Base-by-base conservation (phyloP, 2,797 vertebrate genomes). In the Rhinoraja longicauda region DNA sequence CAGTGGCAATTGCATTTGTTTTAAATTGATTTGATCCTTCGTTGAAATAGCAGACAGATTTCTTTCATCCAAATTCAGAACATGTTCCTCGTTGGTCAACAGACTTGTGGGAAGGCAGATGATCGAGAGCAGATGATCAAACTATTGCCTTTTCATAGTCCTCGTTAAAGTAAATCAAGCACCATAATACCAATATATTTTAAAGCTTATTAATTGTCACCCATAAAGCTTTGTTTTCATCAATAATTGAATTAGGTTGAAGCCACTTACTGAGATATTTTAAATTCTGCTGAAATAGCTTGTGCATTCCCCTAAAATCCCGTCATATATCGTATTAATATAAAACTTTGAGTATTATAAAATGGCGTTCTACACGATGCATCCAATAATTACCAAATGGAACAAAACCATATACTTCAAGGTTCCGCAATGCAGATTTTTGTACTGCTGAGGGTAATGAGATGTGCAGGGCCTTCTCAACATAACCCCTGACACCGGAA, bases 301-400 rank as follows among this genome's bases (percentile, higher is more conserved):
- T 32, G 62, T 29, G 59, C 17, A 32, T 15, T 88, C 59, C 32
- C 10, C 8, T 88, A 9, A 88, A 88, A 67, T 88, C 59, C 13
- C 84, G 67, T 36, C n/a, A 3, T 88, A 67, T 67, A 88, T 64
- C 36, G 9, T 36, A 36, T 67, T 67, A 88, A 67, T 88, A 32
- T 7, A 67, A 32, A 5, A 17, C 32, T 64, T 36, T 64, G 19
- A 64, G 59, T 67, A 67, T 36, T 88, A 36, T 36, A 36, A 17
- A 9, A 9, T 67, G n/a, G 15, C 19, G 36, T 21, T 88, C 59
- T 32, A 21, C 67, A 88, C 17, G n/a, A n/a, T 15, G 67, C 59
- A 88, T 36, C 84, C n/a, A n/a, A 88, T 88, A 67, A 88, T 88
- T 88, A 88, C 12, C n/a, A 88, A 32, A 59, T 17, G 32, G 59